Evolutionary conservation across 2,888 invertebrate species (phyloP).

Genomic region (Drosophila buzzatii): DNA sequence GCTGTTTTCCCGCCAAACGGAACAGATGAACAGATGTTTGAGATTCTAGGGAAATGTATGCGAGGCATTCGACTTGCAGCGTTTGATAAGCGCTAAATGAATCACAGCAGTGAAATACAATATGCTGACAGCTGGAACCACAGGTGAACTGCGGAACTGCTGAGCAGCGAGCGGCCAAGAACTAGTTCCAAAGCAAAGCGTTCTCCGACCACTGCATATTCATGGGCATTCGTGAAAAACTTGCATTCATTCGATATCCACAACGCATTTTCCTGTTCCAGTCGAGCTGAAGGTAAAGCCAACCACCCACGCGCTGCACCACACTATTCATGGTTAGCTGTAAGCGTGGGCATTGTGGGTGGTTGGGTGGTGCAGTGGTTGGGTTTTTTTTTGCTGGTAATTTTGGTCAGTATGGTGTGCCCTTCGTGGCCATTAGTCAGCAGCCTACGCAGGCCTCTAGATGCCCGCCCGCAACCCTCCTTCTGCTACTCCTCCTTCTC

Average conservation of each 20-base stretch:
- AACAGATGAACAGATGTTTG: conserved; percentile 9
- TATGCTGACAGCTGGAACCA: not conserved
- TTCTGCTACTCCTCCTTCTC: not conserved
- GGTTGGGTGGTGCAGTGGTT: conserved; percentile 9
- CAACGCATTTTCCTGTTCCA: conserved; percentile 5
- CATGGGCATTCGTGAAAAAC: not conserved
- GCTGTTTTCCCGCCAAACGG: not conserved
- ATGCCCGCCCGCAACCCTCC: not conserved
- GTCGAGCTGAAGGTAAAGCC: conserved; percentile 1
- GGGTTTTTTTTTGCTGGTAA: not conserved
- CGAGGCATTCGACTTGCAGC: not conserved
- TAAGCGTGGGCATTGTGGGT: not conserved
- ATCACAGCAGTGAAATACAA: conserved; percentile 1
- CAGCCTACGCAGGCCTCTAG: conserved; percentile 54
- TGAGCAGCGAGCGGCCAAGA: not conserved
- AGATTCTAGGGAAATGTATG: not conserved
- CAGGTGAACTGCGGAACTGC: not conserved
- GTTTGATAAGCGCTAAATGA: conserved; percentile 1
- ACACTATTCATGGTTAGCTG: conserved; percentile 6
- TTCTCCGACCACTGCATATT: not conserved
- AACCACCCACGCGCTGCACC: not conserved
- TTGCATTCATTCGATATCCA: conserved; percentile 1
- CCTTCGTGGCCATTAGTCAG: conserved; percentile 45
- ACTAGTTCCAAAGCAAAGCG: not conserved
- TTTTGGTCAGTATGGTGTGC: conserved; percentile 8